phyloP scores from a whole-genome alignment of 2,797 vertebrate species.

The Steatocranus sp. region DNA sequence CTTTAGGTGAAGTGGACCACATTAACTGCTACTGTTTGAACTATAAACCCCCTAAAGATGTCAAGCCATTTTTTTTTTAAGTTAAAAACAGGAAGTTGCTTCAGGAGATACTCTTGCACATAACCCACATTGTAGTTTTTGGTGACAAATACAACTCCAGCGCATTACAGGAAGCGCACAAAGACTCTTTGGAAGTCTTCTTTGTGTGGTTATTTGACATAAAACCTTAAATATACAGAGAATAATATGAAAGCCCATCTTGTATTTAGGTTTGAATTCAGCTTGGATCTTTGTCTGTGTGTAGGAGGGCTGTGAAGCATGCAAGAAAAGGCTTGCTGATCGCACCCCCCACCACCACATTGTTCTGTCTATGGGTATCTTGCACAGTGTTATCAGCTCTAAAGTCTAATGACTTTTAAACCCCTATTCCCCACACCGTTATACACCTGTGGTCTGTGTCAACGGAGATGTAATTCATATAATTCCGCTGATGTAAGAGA shows the following conservation, averaged over 20 bases:
- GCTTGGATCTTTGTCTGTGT: neutral
- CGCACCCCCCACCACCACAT: neutral
- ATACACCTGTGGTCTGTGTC: neutral
- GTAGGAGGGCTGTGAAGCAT: neutral
- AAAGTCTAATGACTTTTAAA: neutral
- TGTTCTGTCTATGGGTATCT: neutral
- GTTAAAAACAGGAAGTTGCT: neutral
- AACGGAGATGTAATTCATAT: neutral
- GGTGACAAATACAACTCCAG: constrained; percentile 42
- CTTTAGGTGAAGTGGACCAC: neutral
- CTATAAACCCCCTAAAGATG: neutral
- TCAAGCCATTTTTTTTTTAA: neutral
- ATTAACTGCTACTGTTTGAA: neutral
- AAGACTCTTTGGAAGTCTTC: neutral
- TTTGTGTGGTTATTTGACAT: neutral
- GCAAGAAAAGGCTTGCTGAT: constrained; percentile 1
- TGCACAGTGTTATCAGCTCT: neutral
- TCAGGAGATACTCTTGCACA: neutral
- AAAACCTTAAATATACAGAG: neutral
- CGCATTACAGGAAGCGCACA: neutral
- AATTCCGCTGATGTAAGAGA: neutral
- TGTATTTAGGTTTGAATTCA: neutral
- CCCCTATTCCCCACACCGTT: neutral
- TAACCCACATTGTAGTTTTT: constrained; percentile 2
- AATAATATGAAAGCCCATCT: neutral